Base-by-base conservation (phyloP, 1,140 invertebrate genomes). In the Euwallacea similis region DNA sequence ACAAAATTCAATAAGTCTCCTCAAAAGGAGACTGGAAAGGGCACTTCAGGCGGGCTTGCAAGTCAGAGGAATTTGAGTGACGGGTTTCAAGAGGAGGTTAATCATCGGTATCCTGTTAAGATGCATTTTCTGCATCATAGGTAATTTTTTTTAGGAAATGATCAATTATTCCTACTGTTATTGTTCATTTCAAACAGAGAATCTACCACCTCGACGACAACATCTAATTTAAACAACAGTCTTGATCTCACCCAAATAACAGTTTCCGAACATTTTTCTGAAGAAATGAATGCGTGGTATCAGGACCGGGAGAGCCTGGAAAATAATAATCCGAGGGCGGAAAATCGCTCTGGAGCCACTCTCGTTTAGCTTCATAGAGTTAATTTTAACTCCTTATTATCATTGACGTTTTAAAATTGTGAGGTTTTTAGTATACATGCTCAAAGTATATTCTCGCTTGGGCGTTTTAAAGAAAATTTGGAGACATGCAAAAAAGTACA, bases 1-100 rank as follows among this genome's bases (percentile, higher is more conserved):
- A 95, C 94, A 41, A 96, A 96, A 79, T 95, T 75, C 60, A 81
- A 81, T 58, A 79, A 79, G 64, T 78, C 78, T 0, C 77, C 79
- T 11, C 77, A 79, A 73, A 55, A 62, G 41, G 69, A 73, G 8
- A 41, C 15, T 46, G 41, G 7, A 16, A 59, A 55, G 13, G 58
- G 11, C 60, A 13, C 13, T 2, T 56, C 59, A 7, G 41, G 11
- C 44, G 21, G 61, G 46, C 46, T 54, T 11, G 47, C n/a, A 13
- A n/a, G 50, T 62, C 66, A 72, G 7, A 76, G 62, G 44, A 74
- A 72, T 69, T 60, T 77, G 46, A 76, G 53, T 63, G 71, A 76
- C 9, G 66, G 56, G 2, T 77, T 77, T 72, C 72, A 77, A 13
- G 66, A 76, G 42, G 10, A 33, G 47, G 61, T 33, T 11, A 63